These are phyloP conservation scores for Pecten maximus DNA, from an alignment of 2,888 invertebrate genomes.

Conservation along the genomic window DNA sequence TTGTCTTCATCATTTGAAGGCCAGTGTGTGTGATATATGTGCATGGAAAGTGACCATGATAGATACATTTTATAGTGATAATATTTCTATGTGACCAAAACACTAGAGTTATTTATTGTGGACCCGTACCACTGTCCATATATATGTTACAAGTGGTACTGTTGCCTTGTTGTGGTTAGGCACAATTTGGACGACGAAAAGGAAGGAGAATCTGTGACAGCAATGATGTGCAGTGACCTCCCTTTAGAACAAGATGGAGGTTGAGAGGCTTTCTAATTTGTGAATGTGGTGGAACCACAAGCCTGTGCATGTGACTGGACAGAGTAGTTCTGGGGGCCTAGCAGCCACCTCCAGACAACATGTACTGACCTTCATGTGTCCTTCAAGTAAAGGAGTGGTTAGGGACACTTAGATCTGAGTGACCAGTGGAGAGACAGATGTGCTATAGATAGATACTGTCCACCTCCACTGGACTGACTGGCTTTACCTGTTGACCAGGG, in stretches of 20 bases:
- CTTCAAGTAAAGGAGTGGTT: slow-evolving; percentile 30
- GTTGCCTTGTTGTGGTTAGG: background rate
- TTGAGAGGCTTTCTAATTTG: background rate
- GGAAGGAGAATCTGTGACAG: slow-evolving; percentile 12
- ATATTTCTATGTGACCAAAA: slow-evolving; percentile 11
- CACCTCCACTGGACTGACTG: background rate
- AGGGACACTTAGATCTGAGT: slow-evolving; percentile 29
- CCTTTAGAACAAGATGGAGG: slow-evolving; percentile 1
- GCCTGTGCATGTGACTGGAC: background rate
- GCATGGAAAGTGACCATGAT: slow-evolving; percentile 29
- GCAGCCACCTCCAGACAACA: slow-evolving; percentile 29
- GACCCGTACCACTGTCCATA: background rate
- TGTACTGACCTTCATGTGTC: background rate
- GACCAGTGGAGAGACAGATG: slow-evolving; percentile 22
- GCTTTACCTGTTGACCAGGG: slow-evolving; percentile 2
- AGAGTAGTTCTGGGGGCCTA: background rate
- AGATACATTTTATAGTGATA: slow-evolving; percentile 26
- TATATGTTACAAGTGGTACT: slow-evolving; percentile 16
- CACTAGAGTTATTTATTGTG: slow-evolving; percentile 26
- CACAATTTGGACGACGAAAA: background rate
- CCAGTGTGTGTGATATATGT: slow-evolving; percentile 28
- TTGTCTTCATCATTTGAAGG: slow-evolving; percentile 30
- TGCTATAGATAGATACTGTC: slow-evolving; percentile 25
- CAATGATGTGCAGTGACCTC: background rate
- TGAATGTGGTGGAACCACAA: background rate